These are phyloP conservation scores for Mus spretus DNA, from an alignment of 2,797 vertebrate species.

Conservation along the genomic window DNA sequence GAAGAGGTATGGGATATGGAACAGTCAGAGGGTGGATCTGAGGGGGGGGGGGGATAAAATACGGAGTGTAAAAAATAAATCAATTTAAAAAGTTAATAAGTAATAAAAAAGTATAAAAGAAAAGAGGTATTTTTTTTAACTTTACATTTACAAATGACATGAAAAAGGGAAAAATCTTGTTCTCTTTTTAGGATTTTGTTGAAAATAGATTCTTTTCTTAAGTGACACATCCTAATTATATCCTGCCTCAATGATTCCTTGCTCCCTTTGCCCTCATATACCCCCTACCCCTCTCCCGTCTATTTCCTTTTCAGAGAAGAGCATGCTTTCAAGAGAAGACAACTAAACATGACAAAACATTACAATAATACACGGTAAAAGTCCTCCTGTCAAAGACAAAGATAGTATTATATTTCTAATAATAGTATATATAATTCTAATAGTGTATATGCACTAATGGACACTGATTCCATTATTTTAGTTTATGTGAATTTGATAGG, in stretches of 20 bases:
- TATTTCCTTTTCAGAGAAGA: not conserved
- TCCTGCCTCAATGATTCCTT: not conserved
- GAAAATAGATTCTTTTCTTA: not conserved
- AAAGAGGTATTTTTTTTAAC: not conserved
- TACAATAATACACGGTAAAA: not conserved
- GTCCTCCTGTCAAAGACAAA: not conserved
- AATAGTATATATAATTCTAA: no score
- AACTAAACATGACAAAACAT: not conserved
- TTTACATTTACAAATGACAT: not conserved
- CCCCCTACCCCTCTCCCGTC: accelerated
- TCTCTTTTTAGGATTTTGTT: not conserved
- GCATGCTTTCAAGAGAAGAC: not conserved
- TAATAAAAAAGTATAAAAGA: not conserved
- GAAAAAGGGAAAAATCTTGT: not conserved
- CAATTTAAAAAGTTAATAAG: no score
- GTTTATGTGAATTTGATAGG: not conserved
- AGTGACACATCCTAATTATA: not conserved
- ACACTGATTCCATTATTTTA: not conserved
- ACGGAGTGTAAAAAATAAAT: no score
- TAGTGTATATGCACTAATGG: not conserved
- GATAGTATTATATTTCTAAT: not conserved
- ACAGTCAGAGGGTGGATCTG: no score
- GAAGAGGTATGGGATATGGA: no score
- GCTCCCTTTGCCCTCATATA: no score
- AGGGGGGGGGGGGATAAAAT: no score